A percentile compares a stretch with the other conserved stretches of the same genome.
These are phyloP conservation scores for Ovibos moschatus DNA, from an alignment of 2,113 vertebrate species.

Conservation along the genomic window DNA sequence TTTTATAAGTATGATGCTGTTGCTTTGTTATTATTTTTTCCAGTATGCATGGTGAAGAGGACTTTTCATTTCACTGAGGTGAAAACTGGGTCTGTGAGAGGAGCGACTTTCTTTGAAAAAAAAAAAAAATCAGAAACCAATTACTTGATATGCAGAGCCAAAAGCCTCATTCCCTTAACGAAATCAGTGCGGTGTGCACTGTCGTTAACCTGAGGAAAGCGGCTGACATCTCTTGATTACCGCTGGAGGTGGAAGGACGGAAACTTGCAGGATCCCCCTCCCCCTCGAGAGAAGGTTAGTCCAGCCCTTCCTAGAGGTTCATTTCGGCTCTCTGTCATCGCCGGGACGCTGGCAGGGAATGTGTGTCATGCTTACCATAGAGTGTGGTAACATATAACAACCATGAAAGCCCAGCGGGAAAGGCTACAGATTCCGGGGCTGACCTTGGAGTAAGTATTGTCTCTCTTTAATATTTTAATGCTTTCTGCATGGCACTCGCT, in stretches of 20 bases:
- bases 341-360: constrained; percentile 87
- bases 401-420: constrained; percentile 99
- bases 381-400: constrained; percentile 87
- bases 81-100: constrained; percentile 67
- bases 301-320: constrained; percentile 88
- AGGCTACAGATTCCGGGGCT: constrained; percentile 99
- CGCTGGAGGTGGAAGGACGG: constrained; percentile 90
- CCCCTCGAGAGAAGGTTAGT: constrained; percentile 82
- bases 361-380: constrained; percentile 96
- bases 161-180: constrained; percentile 67
- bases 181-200: constrained; percentile 58
- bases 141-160: constrained; percentile 72
- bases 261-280: constrained; percentile 82
- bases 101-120: constrained; percentile 69
- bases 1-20: constrained; percentile 38
- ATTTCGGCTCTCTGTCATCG: constrained; percentile 91
- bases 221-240: constrained; percentile 85
- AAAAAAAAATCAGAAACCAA: constrained; percentile 68
- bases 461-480: constrained; percentile 86
- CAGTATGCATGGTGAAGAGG: constrained; percentile 53
- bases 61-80: constrained; percentile 70
- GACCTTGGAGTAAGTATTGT: constrained; percentile 99
- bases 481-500: constrained; percentile 83
- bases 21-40: neutral
- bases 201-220: constrained; percentile 75